Percentiles rank a stretch among this genome's conserved stretches.
Conservation (phyloP, 2,797 vertebrate genomes). For the Alectoris magna region DNA sequence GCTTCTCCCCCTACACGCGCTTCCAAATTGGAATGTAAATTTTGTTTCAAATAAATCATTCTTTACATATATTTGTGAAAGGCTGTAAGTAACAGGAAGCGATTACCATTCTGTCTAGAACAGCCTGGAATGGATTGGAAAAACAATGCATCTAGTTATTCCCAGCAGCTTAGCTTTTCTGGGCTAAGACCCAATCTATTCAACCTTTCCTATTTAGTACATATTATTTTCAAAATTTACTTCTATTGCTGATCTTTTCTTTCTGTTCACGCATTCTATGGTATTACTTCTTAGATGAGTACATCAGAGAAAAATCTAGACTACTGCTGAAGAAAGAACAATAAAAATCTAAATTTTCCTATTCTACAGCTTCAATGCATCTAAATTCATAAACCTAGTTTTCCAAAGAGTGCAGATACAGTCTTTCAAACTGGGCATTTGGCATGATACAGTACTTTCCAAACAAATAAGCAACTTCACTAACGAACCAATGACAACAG, state of each 20-base stretch:
- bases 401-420: not conserved
- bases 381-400: not conserved
- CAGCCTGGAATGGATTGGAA: not conserved
- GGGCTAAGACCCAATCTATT: not conserved
- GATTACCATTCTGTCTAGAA: not conserved
- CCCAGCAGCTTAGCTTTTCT: not conserved
- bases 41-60: constrained; percentile 11
- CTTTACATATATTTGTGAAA: not conserved
- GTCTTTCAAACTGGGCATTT: not conserved
- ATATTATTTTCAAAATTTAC: not conserved
- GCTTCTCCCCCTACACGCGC: not conserved
- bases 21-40: constrained; percentile 4
- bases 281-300: not conserved
- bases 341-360: not conserved
- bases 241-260: not conserved
- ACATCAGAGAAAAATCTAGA: not conserved
- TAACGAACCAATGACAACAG: not conserved
- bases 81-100: not conserved
- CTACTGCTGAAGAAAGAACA: not conserved
- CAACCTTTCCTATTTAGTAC: not conserved
- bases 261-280: not conserved
- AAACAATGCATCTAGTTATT: not conserved
- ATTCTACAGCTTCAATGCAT: not conserved
- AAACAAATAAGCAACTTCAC: not conserved
- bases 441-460: not conserved